Base-by-base conservation (phyloP, 2,888 invertebrate genomes). In the Proisotoma minuta region DNA sequence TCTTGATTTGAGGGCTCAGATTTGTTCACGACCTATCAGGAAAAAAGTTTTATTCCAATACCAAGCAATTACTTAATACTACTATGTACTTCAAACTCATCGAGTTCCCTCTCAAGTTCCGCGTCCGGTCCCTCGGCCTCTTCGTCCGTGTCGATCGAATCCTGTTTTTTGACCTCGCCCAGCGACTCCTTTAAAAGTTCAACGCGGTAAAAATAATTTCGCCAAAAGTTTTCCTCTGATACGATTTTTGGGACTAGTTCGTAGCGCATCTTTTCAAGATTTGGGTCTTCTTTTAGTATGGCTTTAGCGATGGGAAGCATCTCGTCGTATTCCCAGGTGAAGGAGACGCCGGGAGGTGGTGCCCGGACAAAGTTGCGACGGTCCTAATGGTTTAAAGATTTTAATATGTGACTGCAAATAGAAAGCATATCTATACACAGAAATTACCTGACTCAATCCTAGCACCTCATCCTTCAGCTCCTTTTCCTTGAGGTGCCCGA, bases 171-270 rank as follows among this genome's bases (percentile, higher is more conserved):
- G 54, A 15, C 8, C 15, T 34, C 8, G 15, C 34, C 15, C 69
- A 73, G 91, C 74, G 96, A 95, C 83, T 99, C 98, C 78, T 96
- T 93, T 78, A 99, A 92, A 75, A 99, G 87, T 75, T 94, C 95
- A 75, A 99, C 91, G 78, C 99, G 91, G 83, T 99, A 99, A 83
- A 99, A 99, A 80, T 99, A 99, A 84, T 99, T 99, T 78, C 95
- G 87, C 99, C 99, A 99, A 83, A 99, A 99, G 78, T 90, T 89
- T 81, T 97, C 96, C 83, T 99, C 99, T 76, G 88, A 89, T 79
- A 94, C 91, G 8, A 34, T 34, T 34, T 98, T 99, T 76, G 99
- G 99, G 78, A 99, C 99, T 77, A 99, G 86, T 80, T 97, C 94
- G 83, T 97, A 99, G 80, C 99, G 88, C 94, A 98, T 97, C 81